Evolutionary conservation across 1,140 invertebrate species (phyloP).

Genomic region (Arctopsyche grandis): DNA sequence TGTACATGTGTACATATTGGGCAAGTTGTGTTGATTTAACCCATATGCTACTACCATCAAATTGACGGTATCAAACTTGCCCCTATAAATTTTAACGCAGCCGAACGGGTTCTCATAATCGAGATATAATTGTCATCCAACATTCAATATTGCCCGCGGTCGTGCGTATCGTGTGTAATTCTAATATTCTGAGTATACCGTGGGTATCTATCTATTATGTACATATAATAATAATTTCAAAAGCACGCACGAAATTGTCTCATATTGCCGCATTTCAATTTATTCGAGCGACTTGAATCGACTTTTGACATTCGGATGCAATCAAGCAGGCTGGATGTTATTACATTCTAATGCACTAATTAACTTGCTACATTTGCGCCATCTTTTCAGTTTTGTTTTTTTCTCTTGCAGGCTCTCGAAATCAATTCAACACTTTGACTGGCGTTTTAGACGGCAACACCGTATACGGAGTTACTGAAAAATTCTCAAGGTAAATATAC

Average conservation of each 20-base stretch:
- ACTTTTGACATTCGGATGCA: no score
- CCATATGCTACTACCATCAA: neutral
- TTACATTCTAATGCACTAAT: no score
- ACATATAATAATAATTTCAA: no score
- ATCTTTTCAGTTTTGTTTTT: constrained; percentile 33
- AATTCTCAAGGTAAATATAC: constrained; percentile 72
- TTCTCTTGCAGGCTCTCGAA: constrained; percentile 71
- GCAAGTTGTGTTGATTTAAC: neutral
- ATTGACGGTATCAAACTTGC: neutral
- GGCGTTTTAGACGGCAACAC: constrained; percentile 86
- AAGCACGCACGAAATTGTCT: constrained; percentile 10
- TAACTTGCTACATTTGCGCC: neutral
- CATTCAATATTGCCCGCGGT: no score
- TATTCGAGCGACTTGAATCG: no score
- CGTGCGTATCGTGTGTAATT: neutral
- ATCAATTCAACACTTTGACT: constrained; percentile 85
- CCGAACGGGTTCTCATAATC: neutral
- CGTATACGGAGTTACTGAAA: constrained; percentile 84
- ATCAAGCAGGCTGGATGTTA: no score
- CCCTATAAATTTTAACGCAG: no score
- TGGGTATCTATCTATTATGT: no score
- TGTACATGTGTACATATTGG: no score
- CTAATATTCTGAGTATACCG: no score
- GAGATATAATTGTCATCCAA: constrained; percentile 9
- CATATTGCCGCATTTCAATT: no score